phyloP scores from a whole-genome alignment of 2,113 vertebrate species.

The Himantopus leucocephalus region DNA sequence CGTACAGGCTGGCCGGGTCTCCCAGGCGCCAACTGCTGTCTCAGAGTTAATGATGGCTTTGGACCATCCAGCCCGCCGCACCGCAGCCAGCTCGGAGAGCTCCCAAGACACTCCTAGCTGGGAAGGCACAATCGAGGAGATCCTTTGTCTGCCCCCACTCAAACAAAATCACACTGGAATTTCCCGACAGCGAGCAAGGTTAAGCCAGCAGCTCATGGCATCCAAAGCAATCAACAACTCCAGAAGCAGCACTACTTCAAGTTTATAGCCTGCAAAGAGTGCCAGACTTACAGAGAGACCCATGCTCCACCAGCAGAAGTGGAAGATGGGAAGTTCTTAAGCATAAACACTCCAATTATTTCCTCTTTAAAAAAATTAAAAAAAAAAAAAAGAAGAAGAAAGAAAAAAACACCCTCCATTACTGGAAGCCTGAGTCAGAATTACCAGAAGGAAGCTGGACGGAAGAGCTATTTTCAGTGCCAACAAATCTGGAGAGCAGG shows the following conservation, averaged over 20 bases:
- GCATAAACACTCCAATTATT: background rate
- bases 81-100: background rate
- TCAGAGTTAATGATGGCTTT: background rate
- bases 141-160: background rate
- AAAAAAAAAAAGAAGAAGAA: background rate
- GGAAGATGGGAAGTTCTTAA: constrained; percentile 1
- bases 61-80: background rate
- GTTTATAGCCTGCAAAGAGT: background rate
- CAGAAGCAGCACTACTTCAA: background rate
- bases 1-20: rapidly evolving
- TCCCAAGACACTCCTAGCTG: background rate
- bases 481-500: constrained; percentile 57
- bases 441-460: constrained; percentile 70
- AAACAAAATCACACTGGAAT: background rate
- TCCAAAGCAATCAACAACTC: background rate
- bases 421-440: constrained; percentile 71
- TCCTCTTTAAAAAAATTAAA: background rate
- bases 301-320: background rate
- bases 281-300: background rate
- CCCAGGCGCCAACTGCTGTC: background rate
- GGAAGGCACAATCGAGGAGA: background rate
- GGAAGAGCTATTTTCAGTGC: constrained; percentile 34
- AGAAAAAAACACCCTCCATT: constrained; percentile 38
- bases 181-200: background rate
- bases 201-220: background rate